Base-by-base conservation (phyloP, 1,140 invertebrate species). In the Probaryconus sp. region DNA sequence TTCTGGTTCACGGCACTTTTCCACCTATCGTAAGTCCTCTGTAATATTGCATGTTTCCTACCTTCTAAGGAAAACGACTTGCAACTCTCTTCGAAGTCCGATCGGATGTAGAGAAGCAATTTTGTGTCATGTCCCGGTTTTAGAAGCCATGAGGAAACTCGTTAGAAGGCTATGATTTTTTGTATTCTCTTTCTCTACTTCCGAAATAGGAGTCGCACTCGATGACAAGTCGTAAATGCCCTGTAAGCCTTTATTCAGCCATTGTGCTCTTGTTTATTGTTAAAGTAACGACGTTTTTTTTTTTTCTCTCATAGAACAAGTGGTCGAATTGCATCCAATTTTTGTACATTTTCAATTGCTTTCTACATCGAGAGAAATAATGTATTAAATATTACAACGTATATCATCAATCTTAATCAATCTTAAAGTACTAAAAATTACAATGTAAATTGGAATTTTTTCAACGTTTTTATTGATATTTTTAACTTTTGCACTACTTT, bases 1-100 rank as follows among this genome's bases (percentile, higher is more conserved):
- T 56, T 68, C 64, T 51, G 45, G 53, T 68, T 28, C 33, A 68
- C 53, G 37, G 35, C 64, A 58, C 53, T 68, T 43, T 58, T 58
- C 53, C 7, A 51, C 51, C 24, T 42, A 68, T 58, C 64, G 43
- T 68, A 68, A 68, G 63, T 68, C 43, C 45, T 28, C 11, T 43
- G 64, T 68, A 68, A 68, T 68, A 68, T 58, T 50, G 64, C 64
- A 35, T 48, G 53, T 51, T 68, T 68, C 53, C 53, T 42, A 42
- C 45, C 43, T 17, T 51, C 51, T 13, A 16, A 67, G 18, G 64
- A 30, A 37, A 68, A 68, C 42, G 51, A 51, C 53, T 68, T 18
- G 51, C 42, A 33, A 67, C 51, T 67, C 63, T 35, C 51, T 26
- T 17, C 43, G 18, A 48, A 55, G 51, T 55, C 51, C 51, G 51